Conservation (phyloP, 2,888 invertebrate species). For the Perizoma affinitatum region DNA sequence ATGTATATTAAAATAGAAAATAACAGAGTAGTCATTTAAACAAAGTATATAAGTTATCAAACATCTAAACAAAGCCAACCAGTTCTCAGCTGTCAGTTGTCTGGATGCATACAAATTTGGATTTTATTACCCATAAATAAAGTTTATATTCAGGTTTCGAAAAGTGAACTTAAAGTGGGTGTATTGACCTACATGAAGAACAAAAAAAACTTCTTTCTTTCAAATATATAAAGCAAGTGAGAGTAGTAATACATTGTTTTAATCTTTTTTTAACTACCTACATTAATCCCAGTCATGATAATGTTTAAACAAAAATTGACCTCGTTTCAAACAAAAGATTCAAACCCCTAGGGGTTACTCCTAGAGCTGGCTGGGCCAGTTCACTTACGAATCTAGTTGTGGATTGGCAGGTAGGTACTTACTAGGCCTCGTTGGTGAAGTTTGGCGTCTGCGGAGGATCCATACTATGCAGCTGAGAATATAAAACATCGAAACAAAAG, state of each 20-base stretch:
- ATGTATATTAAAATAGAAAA: no score
- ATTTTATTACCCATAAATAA: conserved; percentile 34
- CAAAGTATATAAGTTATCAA: not conserved
- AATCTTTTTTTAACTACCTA: not conserved
- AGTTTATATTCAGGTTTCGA: conserved; percentile 37
- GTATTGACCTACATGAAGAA: conserved; percentile 38
- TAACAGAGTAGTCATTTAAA: not conserved
- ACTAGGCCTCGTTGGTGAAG: conserved; percentile 98
- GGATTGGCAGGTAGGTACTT: conserved; percentile 78
- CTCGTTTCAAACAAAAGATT: conserved; percentile 58
- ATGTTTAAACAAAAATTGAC: conserved; percentile 42
- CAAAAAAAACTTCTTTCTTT: not conserved
- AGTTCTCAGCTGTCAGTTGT: conserved; percentile 15
- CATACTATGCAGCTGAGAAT: conserved; percentile 96
- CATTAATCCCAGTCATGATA: not conserved
- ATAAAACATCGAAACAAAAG: conserved; percentile 99
- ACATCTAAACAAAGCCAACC: conserved; percentile 12
- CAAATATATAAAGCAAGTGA: not conserved
- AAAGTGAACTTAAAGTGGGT: conserved; percentile 37
- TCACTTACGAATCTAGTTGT: conserved; percentile 27
- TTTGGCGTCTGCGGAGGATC: conserved; percentile 95
- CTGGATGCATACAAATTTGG: conserved; percentile 30
- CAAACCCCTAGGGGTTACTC: conserved; percentile 33
- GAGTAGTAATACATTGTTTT: not conserved
- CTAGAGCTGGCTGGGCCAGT: conserved; percentile 33